Conservation (phyloP, 1,140 invertebrate species). For the Colletes latitarsis region DNA sequence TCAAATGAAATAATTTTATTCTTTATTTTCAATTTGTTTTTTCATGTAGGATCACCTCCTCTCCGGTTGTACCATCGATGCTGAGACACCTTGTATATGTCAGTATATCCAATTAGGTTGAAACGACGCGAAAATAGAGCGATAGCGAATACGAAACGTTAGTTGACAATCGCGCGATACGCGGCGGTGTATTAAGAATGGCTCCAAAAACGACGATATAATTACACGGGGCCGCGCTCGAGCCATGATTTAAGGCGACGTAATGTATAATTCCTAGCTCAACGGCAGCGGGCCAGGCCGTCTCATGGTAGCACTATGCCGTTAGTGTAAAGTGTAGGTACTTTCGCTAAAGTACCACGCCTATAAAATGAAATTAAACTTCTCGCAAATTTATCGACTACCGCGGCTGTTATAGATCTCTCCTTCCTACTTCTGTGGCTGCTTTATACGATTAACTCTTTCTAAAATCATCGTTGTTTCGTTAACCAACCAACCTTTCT, state of each 20-base stretch:
- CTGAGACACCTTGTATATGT: no score
- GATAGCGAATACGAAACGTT: constrained; percentile 39
- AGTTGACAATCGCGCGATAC: constrained; percentile 39
- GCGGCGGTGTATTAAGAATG: constrained; percentile 51
- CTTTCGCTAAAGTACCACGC: constrained; percentile 73
- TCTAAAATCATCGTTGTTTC: background rate
- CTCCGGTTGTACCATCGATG: no score
- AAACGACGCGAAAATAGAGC: background rate
- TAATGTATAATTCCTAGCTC: constrained; percentile 67
- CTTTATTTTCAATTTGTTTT: no score
- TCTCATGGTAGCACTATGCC: constrained; percentile 50
- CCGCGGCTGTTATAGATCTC: constrained; percentile 35
- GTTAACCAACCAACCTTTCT: no score
- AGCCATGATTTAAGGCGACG: constrained; percentile 62
- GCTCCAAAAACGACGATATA: constrained; percentile 69
- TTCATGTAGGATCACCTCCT: no score
- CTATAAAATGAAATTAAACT: constrained; percentile 78
- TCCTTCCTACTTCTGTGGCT: background rate
- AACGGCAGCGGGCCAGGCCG: constrained; percentile 21
- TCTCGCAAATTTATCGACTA: constrained; percentile 71
- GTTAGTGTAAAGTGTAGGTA: constrained; percentile 68
- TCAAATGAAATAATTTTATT: no score
- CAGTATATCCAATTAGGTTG: background rate
- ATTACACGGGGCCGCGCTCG: constrained; percentile 58
- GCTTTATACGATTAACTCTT: constrained; percentile 40